These are phyloP conservation scores for Phenganax subtilis DNA, from an alignment of 92 coral and sea anemone species.

Conservation along the genomic window DNA sequence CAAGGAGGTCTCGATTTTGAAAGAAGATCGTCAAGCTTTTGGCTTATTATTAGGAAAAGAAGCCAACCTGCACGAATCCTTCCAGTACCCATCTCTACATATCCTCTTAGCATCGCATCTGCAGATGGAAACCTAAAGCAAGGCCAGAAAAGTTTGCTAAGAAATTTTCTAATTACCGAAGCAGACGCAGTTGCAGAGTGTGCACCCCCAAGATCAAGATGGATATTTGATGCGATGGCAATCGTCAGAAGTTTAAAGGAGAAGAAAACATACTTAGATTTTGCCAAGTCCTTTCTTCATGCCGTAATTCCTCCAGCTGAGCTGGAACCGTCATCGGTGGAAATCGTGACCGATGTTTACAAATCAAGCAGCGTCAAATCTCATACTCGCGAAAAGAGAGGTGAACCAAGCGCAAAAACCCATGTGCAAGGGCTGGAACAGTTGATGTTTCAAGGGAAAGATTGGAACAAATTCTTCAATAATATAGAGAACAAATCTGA, in stretches of 20 bases:
- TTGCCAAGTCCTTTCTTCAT: neutral
- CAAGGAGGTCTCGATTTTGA: neutral
- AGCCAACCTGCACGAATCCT: neutral
- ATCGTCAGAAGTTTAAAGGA: neutral
- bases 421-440: constrained; percentile 5
- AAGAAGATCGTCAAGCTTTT: constrained; percentile 19
- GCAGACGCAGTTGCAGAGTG: neutral
- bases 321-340: neutral
- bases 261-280: neutral
- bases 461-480: neutral
- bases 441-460: constrained; percentile 1
- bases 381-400: neutral
- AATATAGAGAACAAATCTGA: constrained; percentile 12
- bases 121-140: neutral
- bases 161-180: neutral
- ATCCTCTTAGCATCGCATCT: neutral
- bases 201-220: neutral
- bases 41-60: neutral
- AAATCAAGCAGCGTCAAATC: neutral
- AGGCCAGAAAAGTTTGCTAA: neutral
- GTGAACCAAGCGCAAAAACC: neutral
- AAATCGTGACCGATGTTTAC: neutral
- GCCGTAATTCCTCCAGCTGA: neutral
- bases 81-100: neutral
- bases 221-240: constrained; percentile 11